Conservation (phyloP, 1,140 invertebrate genomes). For the Linepithema humile region DNA sequence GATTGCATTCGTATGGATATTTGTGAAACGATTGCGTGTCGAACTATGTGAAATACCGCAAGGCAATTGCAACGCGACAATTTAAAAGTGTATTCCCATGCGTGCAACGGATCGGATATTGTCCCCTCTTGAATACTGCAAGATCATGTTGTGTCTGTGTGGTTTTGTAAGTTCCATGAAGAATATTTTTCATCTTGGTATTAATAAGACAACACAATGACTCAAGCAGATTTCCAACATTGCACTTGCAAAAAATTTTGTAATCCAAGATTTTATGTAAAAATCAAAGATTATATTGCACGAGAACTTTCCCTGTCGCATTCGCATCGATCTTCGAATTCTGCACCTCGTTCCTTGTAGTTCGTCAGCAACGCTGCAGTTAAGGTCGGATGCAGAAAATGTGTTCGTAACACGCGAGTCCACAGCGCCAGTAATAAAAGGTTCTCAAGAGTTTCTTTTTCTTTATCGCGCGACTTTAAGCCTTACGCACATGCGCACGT, state of each 20-base stretch:
- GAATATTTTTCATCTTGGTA: neutral
- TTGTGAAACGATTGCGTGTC: conserved; percentile 11
- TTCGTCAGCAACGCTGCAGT: neutral
- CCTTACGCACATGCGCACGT: neutral
- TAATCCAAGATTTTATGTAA: no score
- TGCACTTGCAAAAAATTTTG: no score
- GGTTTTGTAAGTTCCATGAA: no score
- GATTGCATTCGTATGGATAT: conserved; percentile 14
- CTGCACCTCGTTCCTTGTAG: neutral
- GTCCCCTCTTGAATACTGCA: neutral
- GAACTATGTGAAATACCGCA: neutral
- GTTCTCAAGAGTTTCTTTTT: conserved; percentile 17
- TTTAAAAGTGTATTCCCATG: neutral
- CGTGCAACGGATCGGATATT: neutral
- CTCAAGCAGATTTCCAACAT: no score
- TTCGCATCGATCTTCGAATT: neutral
- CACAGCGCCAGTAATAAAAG: conserved; percentile 47
- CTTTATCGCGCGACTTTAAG: conserved; percentile 35
- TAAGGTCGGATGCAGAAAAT: conserved; percentile 22
- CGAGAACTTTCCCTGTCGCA: no score
- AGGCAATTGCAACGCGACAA: neutral
- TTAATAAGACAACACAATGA: neutral
- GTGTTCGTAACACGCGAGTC: conserved; percentile 51
- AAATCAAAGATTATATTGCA: no score
- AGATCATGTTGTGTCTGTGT: neutral